These are phyloP conservation scores for Hermaeophaga mercurialis DNA, from an alignment of 2,888 invertebrate genomes.

Conservation along the genomic window DNA sequence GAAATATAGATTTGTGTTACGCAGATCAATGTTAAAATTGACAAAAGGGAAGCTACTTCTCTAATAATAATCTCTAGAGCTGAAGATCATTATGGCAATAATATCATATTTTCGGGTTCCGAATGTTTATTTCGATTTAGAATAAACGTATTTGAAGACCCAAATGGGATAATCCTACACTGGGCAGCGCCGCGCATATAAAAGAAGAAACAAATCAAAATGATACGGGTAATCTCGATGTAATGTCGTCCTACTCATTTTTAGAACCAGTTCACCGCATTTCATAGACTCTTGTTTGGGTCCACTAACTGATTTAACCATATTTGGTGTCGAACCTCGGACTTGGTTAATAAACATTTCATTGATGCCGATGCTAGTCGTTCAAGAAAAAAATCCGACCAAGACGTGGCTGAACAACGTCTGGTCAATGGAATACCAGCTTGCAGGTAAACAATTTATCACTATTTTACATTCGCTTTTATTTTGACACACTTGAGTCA, in stretches of 20 bases:
- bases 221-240: conserved; percentile 12
- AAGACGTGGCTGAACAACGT: neutral
- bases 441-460: neutral
- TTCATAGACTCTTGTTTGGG: conserved; percentile 11
- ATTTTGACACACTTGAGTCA: too few relatives aligned
- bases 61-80: too few relatives aligned
- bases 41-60: too few relatives aligned
- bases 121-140: too few relatives aligned
- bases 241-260: conserved; percentile 32
- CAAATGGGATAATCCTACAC: too few relatives aligned
- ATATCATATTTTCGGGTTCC: too few relatives aligned
- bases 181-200: too few relatives aligned
- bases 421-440: neutral
- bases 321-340: conserved; percentile 48
- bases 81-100: too few relatives aligned
- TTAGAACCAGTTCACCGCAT: conserved; percentile 32
- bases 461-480: too few relatives aligned
- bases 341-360: conserved; percentile 49
- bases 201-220: conserved; percentile 21
- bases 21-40: too few relatives aligned
- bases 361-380: conserved; percentile 37
- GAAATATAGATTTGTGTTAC: too few relatives aligned
- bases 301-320: conserved; percentile 38
- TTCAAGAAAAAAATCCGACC: neutral
- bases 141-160: too few relatives aligned